Percentiles rank a stretch among this genome's conserved stretches.
These are phyloP conservation scores for Dallia pectoralis DNA, from an alignment of 2,797 vertebrate species.

Conservation along the genomic window DNA sequence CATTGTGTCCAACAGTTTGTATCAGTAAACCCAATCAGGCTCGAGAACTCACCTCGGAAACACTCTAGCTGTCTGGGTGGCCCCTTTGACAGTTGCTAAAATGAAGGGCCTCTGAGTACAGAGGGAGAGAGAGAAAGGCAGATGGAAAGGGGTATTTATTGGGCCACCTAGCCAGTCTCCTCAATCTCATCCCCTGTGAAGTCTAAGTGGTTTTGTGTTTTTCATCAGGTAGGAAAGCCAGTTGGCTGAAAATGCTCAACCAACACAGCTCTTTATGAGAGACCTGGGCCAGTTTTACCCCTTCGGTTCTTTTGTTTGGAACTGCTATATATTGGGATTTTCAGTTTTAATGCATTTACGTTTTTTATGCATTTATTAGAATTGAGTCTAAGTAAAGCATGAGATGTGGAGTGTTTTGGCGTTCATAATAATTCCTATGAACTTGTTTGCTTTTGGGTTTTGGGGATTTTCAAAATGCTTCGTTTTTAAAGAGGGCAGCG, in stretches of 20 bases:
- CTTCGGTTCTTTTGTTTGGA: constrained; percentile 6
- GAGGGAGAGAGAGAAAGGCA: neutral
- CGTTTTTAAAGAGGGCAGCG: neutral
- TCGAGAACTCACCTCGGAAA: constrained; percentile 11
- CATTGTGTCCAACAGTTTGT: neutral
- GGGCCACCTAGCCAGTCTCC: neutral
- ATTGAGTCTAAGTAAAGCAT: neutral
- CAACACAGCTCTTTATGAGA: neutral
- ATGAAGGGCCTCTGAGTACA: neutral
- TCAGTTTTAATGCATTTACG: neutral
- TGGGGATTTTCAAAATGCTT: neutral
- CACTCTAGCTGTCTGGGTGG: constrained; percentile 4
- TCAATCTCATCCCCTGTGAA: constrained; percentile 27
- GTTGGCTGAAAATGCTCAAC: neutral
- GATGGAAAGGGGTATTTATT: neutral
- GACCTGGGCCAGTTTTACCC: constrained; percentile 14
- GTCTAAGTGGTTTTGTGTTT: constrained; percentile 29
- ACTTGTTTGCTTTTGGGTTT: neutral
- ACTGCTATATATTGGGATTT: neutral
- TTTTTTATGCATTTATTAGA: neutral
- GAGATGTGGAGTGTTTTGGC: neutral
- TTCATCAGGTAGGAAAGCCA: constrained; percentile 9
- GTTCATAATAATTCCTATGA: constrained; percentile 6
- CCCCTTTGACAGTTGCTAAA: constrained; percentile 20
- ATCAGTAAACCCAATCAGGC: constrained; percentile 21